phyloP scores from a whole-genome alignment of 2,797 vertebrate species.

The Aldrovandia affinis region DNA sequence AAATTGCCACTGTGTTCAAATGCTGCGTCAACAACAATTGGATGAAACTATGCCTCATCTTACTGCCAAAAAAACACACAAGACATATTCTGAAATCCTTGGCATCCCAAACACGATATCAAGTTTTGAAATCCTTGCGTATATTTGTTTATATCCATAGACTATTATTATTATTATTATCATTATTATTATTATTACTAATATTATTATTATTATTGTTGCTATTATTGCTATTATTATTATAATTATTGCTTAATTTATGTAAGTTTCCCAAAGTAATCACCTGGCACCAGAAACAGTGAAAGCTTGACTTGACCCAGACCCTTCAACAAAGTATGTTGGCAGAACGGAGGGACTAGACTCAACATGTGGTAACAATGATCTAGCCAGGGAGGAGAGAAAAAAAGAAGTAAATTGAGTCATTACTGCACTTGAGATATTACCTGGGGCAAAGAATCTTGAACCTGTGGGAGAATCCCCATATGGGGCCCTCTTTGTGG shows the following conservation, averaged over 20 bases:
- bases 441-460: constrained; percentile 15
- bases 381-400: neutral
- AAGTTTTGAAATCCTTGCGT: neutral
- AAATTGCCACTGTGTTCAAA: neutral
- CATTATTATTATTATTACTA: neutral
- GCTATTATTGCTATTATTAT: neutral
- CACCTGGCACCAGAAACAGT: neutral
- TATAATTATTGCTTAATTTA: neutral
- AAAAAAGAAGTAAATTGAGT: constrained; percentile 1
- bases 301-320: constrained; percentile 19
- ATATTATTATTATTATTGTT: neutral
- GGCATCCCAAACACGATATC: neutral
- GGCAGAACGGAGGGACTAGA: neutral
- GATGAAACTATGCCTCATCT: neutral
- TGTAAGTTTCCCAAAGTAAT: constrained; percentile 18
- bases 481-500: constrained; percentile 6
- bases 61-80: neutral
- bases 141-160: neutral
- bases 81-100: neutral
- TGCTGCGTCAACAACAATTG: neutral
- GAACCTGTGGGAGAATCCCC: constrained; percentile 22
- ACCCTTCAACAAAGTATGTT: neutral
- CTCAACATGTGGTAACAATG: constrained; percentile 29
- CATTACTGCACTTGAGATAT: constrained; percentile 13
- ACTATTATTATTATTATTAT: neutral